phyloP scores from a whole-genome alignment of 2,113 vertebrate species.

The Excalfactoria chinensis region DNA sequence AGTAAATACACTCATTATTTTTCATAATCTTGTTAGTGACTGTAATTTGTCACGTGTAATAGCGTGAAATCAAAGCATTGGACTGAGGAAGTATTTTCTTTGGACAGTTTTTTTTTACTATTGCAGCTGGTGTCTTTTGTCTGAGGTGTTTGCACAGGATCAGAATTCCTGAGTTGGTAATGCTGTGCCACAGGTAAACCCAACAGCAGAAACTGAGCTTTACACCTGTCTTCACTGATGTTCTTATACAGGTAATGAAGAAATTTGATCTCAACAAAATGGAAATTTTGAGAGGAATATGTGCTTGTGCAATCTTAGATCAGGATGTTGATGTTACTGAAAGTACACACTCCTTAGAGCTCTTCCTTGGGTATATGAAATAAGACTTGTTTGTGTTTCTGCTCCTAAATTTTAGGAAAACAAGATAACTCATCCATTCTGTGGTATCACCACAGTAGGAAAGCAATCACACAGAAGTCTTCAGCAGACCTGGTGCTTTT shows the following conservation, averaged over 20 bases:
- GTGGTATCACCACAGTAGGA: rapidly evolving
- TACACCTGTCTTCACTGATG: neutral
- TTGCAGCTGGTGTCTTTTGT: neutral
- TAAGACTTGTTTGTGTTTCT: neutral
- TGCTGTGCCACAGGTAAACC: neutral
- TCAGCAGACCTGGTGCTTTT: neutral
- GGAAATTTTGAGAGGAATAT: neutral
- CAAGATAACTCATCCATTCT: neutral
- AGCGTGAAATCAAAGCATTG: neutral
- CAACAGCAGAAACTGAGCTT: neutral
- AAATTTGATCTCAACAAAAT: neutral
- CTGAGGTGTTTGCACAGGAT: neutral
- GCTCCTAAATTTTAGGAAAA: neutral
- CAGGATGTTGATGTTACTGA: neutral
- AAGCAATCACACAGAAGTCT: neutral
- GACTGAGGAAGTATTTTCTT: neutral
- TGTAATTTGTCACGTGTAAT: neutral
- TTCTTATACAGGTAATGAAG: neutral
- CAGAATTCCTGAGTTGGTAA: neutral
- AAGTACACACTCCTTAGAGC: neutral
- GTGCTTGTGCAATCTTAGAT: neutral
- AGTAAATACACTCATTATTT: neutral
- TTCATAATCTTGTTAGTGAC: neutral
- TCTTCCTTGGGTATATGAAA: neutral
- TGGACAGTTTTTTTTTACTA: neutral